Percentiles rank a stretch among this genome's conserved stretches.
These are phyloP conservation scores for Cheilosia urbana DNA, from an alignment of 2,888 invertebrate species.

Conservation along the genomic window DNA sequence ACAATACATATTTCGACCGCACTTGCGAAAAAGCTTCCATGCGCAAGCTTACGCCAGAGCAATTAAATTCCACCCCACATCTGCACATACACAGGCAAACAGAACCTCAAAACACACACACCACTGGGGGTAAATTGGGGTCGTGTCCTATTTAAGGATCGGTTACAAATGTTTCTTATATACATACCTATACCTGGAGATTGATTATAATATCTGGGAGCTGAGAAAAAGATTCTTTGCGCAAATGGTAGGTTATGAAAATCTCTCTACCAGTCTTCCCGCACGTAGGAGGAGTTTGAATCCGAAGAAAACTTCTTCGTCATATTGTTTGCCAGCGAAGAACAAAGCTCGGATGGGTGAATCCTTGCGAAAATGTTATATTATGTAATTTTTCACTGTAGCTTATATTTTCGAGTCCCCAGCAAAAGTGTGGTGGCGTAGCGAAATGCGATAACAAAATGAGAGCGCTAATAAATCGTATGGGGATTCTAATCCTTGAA, in stretches of 20 bases:
- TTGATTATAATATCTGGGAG: constrained; percentile 37
- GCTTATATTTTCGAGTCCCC: constrained; percentile 7
- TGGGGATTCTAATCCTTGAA: constrained; percentile 21
- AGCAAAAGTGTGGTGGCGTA: constrained; percentile 17
- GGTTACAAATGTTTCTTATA: constrained; percentile 73
- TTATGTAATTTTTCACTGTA: constrained; percentile 5
- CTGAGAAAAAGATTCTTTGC: constrained; percentile 42
- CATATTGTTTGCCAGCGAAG: constrained; percentile 10
- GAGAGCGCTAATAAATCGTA: constrained; percentile 33
- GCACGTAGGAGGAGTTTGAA: constrained; percentile 66
- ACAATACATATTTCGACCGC: background rate
- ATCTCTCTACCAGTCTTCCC: background rate
- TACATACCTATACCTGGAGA: constrained; percentile 52
- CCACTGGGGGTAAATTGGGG: constrained; percentile 55
- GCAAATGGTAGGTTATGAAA: constrained; percentile 49
- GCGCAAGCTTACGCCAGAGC: constrained; percentile 65
- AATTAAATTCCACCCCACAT: constrained; percentile 65
- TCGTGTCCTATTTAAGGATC: constrained; percentile 73
- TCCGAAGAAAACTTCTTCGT: constrained; percentile 2
- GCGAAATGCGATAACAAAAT: constrained; percentile 51
- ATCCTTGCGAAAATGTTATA: constrained; percentile 4
- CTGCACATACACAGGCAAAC: background rate
- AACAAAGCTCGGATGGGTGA: constrained; percentile 26
- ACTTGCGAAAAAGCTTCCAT: constrained; percentile 46
- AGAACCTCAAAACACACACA: constrained; percentile 7